Evolutionary conservation across 2,113 vertebrate species (phyloP).

Genomic region (Protobothrops mucrosquamatus): DNA sequence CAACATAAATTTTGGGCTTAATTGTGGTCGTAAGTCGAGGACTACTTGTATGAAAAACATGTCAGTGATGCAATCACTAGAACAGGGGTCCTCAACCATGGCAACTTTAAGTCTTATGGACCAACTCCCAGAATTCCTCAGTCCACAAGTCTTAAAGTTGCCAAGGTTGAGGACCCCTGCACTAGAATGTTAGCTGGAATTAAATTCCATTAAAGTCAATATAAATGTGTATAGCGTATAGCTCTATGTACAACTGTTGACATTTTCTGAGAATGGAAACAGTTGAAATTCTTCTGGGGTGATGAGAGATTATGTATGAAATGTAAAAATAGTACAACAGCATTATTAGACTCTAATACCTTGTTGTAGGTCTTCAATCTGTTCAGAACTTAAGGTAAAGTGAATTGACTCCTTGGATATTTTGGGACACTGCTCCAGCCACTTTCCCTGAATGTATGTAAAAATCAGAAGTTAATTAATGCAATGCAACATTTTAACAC

Average conservation of each 20-base stretch:
- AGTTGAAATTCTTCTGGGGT: background rate
- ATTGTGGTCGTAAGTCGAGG: background rate
- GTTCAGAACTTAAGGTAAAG: background rate
- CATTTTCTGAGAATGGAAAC: background rate
- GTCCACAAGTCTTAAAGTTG: no score
- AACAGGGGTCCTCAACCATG: no score
- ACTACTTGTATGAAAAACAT: background rate
- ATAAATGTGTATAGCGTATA: no score
- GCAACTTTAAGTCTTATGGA: no score
- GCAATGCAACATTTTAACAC: background rate
- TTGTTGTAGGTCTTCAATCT: background rate
- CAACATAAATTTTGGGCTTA: background rate
- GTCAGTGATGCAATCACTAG: background rate
- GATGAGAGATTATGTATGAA: background rate
- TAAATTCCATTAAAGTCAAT: background rate
- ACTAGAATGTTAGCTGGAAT: background rate
- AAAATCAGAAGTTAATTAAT: conserved; percentile 1
- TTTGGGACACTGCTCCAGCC: background rate
- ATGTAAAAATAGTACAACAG: background rate
- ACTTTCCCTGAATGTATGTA: background rate
- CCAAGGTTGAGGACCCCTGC: no score
- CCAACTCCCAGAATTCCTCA: no score
- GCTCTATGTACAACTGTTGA: no score
- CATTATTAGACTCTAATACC: background rate
- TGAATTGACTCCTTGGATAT: background rate